Percentiles rank a stretch among this genome's conserved stretches.
These are phyloP conservation scores for Phymastichus coffea DNA, from an alignment of 1,140 invertebrate species.

Conservation along the genomic window DNA sequence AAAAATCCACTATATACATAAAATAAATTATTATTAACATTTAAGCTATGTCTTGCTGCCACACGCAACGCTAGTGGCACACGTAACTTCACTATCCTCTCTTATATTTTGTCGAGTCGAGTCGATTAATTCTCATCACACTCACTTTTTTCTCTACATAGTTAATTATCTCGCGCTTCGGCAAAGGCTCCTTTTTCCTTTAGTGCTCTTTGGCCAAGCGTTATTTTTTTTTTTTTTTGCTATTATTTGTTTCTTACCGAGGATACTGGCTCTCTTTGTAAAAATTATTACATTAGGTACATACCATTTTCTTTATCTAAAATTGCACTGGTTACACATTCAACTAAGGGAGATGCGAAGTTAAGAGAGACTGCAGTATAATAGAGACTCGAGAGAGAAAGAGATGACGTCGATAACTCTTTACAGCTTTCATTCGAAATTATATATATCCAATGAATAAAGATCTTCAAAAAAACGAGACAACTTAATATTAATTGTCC, in stretches of 20 bases:
- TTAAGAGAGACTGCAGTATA: slow-evolving; percentile 15
- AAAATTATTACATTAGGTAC: slow-evolving; percentile 55
- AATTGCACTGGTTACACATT: slow-evolving; percentile 51
- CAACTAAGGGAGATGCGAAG: slow-evolving; percentile 37
- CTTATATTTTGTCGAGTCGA: slow-evolving; percentile 18
- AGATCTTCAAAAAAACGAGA: no score
- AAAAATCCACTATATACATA: slow-evolving; percentile 55
- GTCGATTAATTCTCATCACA: slow-evolving; percentile 7
- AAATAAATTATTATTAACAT: slow-evolving; percentile 59
- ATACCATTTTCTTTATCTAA: slow-evolving; percentile 42
- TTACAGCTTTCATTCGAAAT: no score
- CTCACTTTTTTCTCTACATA: slow-evolving; percentile 11
- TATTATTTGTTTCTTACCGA: slow-evolving; percentile 32
- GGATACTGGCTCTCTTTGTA: slow-evolving; percentile 54
- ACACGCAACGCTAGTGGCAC: slow-evolving; percentile 20
- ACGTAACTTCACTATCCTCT: slow-evolving; percentile 9
- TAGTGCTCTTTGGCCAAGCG: not conserved
- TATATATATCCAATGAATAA: no score
- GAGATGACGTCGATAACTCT: no score
- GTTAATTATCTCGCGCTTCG: slow-evolving; percentile 1
- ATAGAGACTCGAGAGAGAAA: not conserved
- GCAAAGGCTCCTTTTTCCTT: slow-evolving; percentile 15
- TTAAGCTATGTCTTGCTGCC: slow-evolving; percentile 47
- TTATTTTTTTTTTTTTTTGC: slow-evolving; percentile 2
- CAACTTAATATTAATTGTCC: no score